Evolutionary conservation across 1,140 invertebrate species (phyloP).

Genomic region (Drosophila albomicans): DNA sequence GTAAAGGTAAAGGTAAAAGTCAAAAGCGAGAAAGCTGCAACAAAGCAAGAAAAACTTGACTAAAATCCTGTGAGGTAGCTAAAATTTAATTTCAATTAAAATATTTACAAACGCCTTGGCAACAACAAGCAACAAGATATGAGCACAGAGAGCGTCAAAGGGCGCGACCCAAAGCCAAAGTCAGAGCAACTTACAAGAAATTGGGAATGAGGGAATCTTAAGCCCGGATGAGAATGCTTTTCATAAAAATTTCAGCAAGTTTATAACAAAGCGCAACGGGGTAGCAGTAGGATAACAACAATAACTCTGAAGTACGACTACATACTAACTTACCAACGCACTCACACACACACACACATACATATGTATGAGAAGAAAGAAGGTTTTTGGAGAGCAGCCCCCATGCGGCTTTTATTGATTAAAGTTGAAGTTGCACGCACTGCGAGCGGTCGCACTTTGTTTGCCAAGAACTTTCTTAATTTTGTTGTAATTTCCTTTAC

Average conservation of each 20-base stretch:
- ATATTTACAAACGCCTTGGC: constrained; percentile 62
- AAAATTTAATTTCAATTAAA: constrained; percentile 79
- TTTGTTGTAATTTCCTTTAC: constrained; percentile 80
- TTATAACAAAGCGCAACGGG: constrained; percentile 64
- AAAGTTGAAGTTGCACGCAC: constrained; percentile 78
- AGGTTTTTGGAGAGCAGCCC: constrained; percentile 17
- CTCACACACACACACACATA: neutral
- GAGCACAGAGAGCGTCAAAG: constrained; percentile 57
- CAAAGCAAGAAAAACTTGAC: neutral
- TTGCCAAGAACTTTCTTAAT: constrained; percentile 73
- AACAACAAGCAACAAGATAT: constrained; percentile 62
- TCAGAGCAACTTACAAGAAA: neutral
- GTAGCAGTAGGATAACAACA: constrained; percentile 56
- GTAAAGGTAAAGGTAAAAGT: constrained; percentile 25
- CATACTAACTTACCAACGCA: constrained; percentile 1
- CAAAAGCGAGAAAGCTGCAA: neutral
- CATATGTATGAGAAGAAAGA: constrained; percentile 22
- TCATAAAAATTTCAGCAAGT: constrained; percentile 46
- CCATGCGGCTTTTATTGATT: constrained; percentile 79
- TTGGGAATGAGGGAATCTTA: constrained; percentile 5
- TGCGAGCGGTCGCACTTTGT: constrained; percentile 43
- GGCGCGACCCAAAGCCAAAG: constrained; percentile 19
- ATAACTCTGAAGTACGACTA: constrained; percentile 50
- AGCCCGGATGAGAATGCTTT: constrained; percentile 48
- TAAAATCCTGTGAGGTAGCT: constrained; percentile 33